Evolutionary conservation across 2,888 invertebrate genomes (phyloP).

Genomic region (Acanthosoma haemorrhoidale): DNA sequence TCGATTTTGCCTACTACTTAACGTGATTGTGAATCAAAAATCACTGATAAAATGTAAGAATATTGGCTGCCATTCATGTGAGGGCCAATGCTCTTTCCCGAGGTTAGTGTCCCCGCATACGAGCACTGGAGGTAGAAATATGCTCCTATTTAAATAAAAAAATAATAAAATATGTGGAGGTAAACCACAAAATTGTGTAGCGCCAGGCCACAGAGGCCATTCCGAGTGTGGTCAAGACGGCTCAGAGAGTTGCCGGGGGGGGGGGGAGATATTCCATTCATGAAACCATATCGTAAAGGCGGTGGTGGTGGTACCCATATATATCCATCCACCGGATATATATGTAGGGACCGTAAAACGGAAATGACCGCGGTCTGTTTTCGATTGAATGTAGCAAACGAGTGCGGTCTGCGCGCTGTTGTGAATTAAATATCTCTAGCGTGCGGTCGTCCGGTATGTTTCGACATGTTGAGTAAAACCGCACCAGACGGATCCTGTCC

Average conservation of each 20-base stretch:
- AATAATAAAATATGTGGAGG: no score
- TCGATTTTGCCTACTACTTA: no score
- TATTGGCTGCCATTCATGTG: not conserved
- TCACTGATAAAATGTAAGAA: no score
- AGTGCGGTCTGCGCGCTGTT: not conserved
- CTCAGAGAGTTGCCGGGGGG: no score
- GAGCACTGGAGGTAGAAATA: no score
- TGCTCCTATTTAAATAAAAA: not conserved
- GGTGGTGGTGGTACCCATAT: no score
- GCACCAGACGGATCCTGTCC: not conserved
- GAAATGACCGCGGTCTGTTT: conserved; percentile 23
- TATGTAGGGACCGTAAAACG: not conserved
- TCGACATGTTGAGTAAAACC: not conserved
- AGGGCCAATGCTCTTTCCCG: not conserved
- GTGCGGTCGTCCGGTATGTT: conserved; percentile 11
- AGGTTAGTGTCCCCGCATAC: no score
- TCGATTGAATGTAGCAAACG: not conserved
- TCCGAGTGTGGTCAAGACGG: conserved; percentile 5
- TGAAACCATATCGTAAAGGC: conserved; percentile 14
- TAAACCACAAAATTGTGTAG: conserved; percentile 7
- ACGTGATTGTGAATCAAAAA: no score
- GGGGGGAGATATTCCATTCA: conserved; percentile 3
- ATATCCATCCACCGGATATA: no score
- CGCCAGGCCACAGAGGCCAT: not conserved
- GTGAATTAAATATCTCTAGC: not conserved